Conservation (phyloP, 2,888 invertebrate species). For the Dryobota labecula region DNA sequence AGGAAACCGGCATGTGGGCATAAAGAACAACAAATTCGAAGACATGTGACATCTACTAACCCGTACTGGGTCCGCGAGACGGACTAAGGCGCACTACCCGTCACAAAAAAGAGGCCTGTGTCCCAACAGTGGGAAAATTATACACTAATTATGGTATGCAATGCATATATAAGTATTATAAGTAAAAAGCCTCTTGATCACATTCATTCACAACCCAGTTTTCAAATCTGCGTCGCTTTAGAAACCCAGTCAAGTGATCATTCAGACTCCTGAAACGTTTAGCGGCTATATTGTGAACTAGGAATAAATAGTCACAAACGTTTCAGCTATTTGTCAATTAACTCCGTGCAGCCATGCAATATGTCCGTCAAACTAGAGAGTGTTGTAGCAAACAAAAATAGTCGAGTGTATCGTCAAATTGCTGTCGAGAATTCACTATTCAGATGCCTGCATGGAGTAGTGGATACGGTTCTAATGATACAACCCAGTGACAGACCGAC, state of each 20-base stretch:
- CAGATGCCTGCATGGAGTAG: not conserved
- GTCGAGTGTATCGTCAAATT: slow-evolving; percentile 17
- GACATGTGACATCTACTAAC: too few relatives aligned
- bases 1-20: too few relatives aligned
- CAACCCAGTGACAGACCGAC: too few relatives aligned
- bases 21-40: too few relatives aligned
- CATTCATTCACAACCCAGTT: too few relatives aligned
- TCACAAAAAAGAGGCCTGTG: too few relatives aligned
- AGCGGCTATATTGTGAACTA: not conserved
- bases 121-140: too few relatives aligned
- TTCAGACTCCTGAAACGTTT: not conserved
- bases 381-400: slow-evolving; percentile 22
- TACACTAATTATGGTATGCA: too few relatives aligned
- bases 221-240: not conserved
- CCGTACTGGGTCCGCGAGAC: too few relatives aligned
- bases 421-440: slow-evolving; percentile 16
- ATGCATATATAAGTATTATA: too few relatives aligned
- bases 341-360: slow-evolving; percentile 21
- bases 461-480: too few relatives aligned
- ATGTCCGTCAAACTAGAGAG: slow-evolving; percentile 7
- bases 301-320: slow-evolving; percentile 21
- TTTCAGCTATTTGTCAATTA: slow-evolving; percentile 37
- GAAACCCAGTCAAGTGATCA: not conserved
- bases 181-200: not conserved
- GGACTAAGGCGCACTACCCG: too few relatives aligned